These are phyloP conservation scores for Orius insidiosus DNA, from an alignment of 1,140 invertebrate species.

Conservation along the genomic window DNA sequence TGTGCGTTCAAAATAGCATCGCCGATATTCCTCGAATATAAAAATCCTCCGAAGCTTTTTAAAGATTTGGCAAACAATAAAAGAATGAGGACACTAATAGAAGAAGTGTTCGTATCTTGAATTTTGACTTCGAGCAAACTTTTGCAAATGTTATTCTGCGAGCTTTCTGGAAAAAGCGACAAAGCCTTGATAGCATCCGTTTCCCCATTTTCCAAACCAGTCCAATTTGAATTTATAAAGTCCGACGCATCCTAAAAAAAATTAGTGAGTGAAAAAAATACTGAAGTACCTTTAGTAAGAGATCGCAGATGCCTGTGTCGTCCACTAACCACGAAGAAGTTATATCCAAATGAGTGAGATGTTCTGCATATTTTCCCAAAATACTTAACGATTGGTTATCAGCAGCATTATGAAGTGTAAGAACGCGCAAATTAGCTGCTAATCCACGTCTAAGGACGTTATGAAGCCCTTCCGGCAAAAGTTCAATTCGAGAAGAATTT, in stretches of 20 bases:
- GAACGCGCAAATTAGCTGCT: conserved; percentile 15
- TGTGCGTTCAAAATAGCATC: conserved; percentile 20
- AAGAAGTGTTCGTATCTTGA: conserved; percentile 23
- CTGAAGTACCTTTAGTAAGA: conserved; percentile 19
- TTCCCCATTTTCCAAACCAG: conserved; percentile 12
- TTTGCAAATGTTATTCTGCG: conserved; percentile 18
- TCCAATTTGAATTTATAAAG: conserved; percentile 9
- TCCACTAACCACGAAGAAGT: conserved; percentile 23
- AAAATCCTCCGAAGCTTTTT: conserved; percentile 22
- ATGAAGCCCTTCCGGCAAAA: conserved; percentile 3
- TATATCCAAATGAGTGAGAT: conserved; percentile 20
- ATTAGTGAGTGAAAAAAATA: conserved; percentile 5
- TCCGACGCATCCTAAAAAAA: conserved; percentile 12
- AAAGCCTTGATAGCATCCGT: conserved; percentile 10
- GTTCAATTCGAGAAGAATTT: not conserved
- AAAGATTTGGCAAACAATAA: conserved; percentile 21
- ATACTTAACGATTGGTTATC: conserved; percentile 21
- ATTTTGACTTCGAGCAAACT: conserved; percentile 21
- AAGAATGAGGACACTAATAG: conserved; percentile 21
- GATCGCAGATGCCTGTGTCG: conserved; percentile 20
- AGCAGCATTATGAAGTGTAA: conserved; percentile 19
- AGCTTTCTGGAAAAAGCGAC: conserved; percentile 5
- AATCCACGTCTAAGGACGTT: conserved; percentile 14
- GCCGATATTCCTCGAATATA: conserved; percentile 23
- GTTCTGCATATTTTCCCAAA: conserved; percentile 19